Evolutionary conservation across 2,113 vertebrate species (phyloP).

Genomic region (Oryzias javanicus): DNA sequence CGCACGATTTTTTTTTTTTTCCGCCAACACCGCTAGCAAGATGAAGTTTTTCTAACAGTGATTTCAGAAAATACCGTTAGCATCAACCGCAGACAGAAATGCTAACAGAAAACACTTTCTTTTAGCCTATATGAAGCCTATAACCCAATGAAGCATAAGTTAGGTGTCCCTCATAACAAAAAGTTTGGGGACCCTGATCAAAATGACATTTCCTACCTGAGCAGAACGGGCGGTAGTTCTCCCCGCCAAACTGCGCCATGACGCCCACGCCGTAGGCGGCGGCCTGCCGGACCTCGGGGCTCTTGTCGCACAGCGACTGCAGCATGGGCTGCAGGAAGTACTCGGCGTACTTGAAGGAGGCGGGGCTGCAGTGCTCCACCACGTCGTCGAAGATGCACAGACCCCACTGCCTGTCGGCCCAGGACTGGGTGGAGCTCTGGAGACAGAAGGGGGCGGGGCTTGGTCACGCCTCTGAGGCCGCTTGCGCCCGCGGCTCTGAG

Average conservation of each 20-base stretch:
- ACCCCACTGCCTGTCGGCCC: constrained; percentile 98
- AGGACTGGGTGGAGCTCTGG: constrained; percentile 93
- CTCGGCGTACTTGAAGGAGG: constrained; percentile 94
- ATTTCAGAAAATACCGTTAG: too few relatives aligned
- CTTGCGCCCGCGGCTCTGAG: too few relatives aligned
- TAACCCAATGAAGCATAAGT: too few relatives aligned
- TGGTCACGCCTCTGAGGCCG: neutral
- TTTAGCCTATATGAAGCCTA: too few relatives aligned
- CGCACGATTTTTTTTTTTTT: too few relatives aligned
- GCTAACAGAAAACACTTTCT: too few relatives aligned
- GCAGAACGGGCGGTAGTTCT: constrained; percentile 92
- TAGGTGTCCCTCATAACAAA: too few relatives aligned
- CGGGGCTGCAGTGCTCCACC: constrained; percentile 95
- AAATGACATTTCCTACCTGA: constrained; percentile 78
- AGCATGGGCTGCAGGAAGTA: constrained; percentile 93
- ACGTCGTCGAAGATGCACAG: constrained; percentile 97
- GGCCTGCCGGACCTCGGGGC: constrained; percentile 93
- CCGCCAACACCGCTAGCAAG: too few relatives aligned
- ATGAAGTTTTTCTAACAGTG: too few relatives aligned
- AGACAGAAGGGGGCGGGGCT: rapidly evolving
- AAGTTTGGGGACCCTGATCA: neutral
- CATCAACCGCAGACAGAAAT: too few relatives aligned
- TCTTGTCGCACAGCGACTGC: constrained; percentile 88
- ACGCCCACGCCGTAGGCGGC: constrained; percentile 95
- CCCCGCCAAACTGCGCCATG: constrained; percentile 95